These are phyloP conservation scores for Macrotus californicus DNA, from an alignment of 2,113 vertebrate species.

Conservation along the genomic window DNA sequence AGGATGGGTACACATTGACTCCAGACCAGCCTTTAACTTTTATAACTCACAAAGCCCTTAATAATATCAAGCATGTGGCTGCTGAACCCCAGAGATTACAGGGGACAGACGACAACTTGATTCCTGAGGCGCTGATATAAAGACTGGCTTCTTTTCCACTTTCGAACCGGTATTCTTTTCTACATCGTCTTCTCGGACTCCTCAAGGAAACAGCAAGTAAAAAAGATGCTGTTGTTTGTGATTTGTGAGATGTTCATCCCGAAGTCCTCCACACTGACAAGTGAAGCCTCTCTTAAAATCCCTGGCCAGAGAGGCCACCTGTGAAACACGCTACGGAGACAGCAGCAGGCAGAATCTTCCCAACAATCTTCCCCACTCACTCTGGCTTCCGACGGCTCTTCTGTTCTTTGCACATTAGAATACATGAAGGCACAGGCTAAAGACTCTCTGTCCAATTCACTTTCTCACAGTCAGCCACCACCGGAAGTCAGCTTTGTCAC, in stretches of 20 bases:
- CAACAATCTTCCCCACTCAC: background rate
- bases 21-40: background rate
- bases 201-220: background rate
- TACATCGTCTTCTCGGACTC: background rate
- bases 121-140: background rate
- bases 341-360: background rate
- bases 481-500: background rate
- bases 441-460: background rate
- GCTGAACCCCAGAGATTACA: background rate
- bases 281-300: background rate
- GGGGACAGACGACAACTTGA: background rate
- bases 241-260: background rate
- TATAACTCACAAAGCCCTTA: background rate
- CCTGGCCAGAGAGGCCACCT: background rate
- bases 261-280: background rate
- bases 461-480: background rate
- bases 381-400: background rate
- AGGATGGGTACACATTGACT: background rate
- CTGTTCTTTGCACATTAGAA: background rate
- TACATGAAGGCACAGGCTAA: background rate
- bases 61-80: background rate
- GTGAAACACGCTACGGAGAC: background rate
- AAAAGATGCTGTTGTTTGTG: background rate
- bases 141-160: background rate
- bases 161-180: background rate